Evolutionary conservation across 2,113 vertebrate species (phyloP), one percentile per base, ranked within the genome.

Genomic region (Condylura cristata): DNA sequence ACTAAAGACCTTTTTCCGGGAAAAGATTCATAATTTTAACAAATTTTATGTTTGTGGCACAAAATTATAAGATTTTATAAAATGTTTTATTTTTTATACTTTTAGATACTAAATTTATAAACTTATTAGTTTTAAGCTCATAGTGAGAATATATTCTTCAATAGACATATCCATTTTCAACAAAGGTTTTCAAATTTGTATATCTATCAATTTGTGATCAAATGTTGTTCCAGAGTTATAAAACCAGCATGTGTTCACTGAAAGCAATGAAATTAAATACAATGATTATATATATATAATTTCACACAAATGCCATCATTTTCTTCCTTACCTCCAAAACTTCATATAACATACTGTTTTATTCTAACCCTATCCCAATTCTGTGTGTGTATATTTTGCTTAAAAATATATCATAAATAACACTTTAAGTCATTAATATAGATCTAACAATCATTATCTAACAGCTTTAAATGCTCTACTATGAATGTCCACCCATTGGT

Each of bases 211-310:
- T 63, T 26, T 94, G 34, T 78, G 11, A 72, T 86, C 8, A 83
- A 93, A 86, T 83, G 3, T 89, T 61, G 48, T 68, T 91, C 30
- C 66, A 90, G 53, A 94, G 76, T 68, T 86, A 78, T 53, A 46
- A 85, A 92, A 82, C 81, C 83, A 66, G 41, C 56, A 37, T 56
- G 26, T 39, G 24, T 51, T 94, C 58, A 70, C 51, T 71, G 18
- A 37, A 89, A 82, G 20, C 17, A 60, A 66, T 71, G 37, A 8
- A 56, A 85, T 76, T 16, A 91, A 91, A 91, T 75, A 28, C 41
- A 70, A 60, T 91, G 71, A 46, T 74, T 28, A 51, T 22, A 80
- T 10, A 82, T 60, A 72, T 79, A 51, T 66, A 81, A 65, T 86
- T 93, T 68, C 41, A 91, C 14, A 44, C 39, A 61, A 10, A 72